These are phyloP conservation scores for Thalassoma bifasciatum DNA, from an alignment of 2,113 vertebrate genomes.

Conservation along the genomic window DNA sequence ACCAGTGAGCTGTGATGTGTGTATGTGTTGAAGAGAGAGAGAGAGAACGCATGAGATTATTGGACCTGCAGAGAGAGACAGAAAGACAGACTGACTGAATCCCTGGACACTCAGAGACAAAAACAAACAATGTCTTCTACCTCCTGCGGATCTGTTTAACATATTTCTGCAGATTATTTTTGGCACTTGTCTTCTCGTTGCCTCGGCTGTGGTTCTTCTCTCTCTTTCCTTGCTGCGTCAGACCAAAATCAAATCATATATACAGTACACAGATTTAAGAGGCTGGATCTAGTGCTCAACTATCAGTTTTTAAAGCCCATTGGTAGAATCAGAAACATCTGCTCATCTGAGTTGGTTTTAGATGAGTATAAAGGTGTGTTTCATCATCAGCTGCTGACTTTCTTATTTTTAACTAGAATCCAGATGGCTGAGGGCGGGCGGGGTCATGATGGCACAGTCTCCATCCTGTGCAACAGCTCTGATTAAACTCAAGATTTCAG, in stretches of 20 bases:
- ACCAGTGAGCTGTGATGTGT: neutral
- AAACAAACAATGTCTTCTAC: neutral
- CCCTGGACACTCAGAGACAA: neutral
- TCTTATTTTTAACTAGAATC: slow-evolving; percentile 13
- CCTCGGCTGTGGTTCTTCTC: neutral
- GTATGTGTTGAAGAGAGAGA: neutral
- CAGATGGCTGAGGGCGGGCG: slow-evolving; percentile 30
- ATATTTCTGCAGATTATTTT: slow-evolving; percentile 12
- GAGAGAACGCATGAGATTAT: neutral
- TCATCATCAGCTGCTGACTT: slow-evolving; percentile 10
- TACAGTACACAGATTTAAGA: no score
- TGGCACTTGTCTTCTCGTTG: neutral
- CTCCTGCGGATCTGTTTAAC: neutral
- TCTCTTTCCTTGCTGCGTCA: neutral
- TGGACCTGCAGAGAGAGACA: neutral
- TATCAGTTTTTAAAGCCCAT: neutral
- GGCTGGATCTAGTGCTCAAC: neutral
- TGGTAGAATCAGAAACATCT: slow-evolving; percentile 9
- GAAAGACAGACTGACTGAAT: neutral
- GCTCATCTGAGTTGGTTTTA: slow-evolving; percentile 1
- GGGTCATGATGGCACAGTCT: neutral
- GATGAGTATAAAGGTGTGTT: slow-evolving; percentile 1
- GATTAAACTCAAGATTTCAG: neutral
- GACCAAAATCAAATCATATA: neutral
- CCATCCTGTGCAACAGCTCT: neutral